Conservation (phyloP, 2,113 vertebrate species). For the Hippotragus niger region DNA sequence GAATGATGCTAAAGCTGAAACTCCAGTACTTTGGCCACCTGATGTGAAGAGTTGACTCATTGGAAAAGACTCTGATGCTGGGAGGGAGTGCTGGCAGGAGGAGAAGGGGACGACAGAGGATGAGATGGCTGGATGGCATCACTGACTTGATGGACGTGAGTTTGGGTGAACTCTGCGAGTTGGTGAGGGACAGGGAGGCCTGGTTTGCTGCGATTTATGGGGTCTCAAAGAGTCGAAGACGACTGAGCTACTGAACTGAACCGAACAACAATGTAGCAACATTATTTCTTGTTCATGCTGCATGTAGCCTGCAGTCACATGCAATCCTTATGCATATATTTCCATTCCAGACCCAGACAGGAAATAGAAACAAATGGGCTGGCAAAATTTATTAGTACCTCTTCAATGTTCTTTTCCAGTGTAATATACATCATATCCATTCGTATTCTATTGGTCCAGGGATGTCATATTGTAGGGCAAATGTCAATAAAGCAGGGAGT, state of each 20-base stretch:
- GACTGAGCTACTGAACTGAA: too few relatives aligned
- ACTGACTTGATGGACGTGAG: rapidly evolving
- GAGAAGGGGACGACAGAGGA: rapidly evolving
- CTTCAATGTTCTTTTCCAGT: not conserved
- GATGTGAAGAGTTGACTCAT: too few relatives aligned
- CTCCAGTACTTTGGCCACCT: too few relatives aligned
- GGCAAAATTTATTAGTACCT: not conserved
- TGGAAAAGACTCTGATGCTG: too few relatives aligned
- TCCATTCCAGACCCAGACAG: not conserved
- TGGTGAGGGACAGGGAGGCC: too few relatives aligned
- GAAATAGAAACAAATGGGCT: not conserved
- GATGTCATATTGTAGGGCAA: not conserved
- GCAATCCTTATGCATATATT: not conserved
- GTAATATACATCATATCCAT: not conserved
- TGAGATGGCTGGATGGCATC: too few relatives aligned
- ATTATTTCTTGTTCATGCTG: not conserved
- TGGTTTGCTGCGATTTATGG: too few relatives aligned
- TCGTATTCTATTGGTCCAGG: not conserved
- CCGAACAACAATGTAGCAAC: not conserved
- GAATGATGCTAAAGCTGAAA: too few relatives aligned
- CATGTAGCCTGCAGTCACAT: not conserved
- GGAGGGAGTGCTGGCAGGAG: too few relatives aligned
- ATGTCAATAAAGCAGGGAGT: not conserved
- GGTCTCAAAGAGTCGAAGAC: rapidly evolving
- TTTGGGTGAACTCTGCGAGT: too few relatives aligned